Base-by-base conservation (phyloP, 2,888 invertebrate genomes). In the Arge pagana region DNA sequence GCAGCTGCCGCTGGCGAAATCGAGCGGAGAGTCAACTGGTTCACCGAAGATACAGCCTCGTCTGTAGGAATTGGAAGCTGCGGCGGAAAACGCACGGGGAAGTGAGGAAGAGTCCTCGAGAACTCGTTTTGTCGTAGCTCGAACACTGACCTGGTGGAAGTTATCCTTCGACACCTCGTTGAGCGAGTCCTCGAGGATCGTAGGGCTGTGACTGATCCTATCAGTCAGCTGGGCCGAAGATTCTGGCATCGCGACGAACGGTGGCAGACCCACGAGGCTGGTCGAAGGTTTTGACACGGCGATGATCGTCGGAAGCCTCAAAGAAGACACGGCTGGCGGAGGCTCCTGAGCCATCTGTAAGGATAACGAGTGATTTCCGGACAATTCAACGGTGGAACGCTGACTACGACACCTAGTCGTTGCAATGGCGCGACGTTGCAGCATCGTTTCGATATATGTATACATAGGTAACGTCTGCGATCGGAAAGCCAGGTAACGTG, bases 131-230 rank as follows among this genome's bases (percentile, higher is more conserved):
- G n/a, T n/a, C n/a, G n/a, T n/a, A n/a, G n/a, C n/a, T n/a, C 19
- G 26, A 6, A 31, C 19, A n/a, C 21, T 51, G 54, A 70, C 74
- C 56, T 71, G 72, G 33, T 61, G 63, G n/a, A 54, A 62, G 13
- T 76, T 72, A 35, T 76, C 69, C 53, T 72, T 74, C 1, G 66
- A 56, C 19, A 76, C 71, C 55, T 75, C 75, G 43, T 76, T 75
- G 26, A 61, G 64, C 1, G 71, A 63, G 19, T 75, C 74, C 19
- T 70, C 68, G 6, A 69, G 49, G 3, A 72, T 43, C 1, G 62
- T 57, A 3, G 71, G 68, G 53, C 66, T 70, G 49, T 72, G 62
- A 55, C 76, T 70, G 19, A 74, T 74, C 53, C 75, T 64, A 39
- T 75, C 66, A 4, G 73, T 74, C 1, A 76, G 54, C 42, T 72